Evolutionary conservation across 2,113 vertebrate genomes (phyloP), one percentile per base, ranked within the genome.

Genomic region (Ictidomys tridecemlineatus): DNA sequence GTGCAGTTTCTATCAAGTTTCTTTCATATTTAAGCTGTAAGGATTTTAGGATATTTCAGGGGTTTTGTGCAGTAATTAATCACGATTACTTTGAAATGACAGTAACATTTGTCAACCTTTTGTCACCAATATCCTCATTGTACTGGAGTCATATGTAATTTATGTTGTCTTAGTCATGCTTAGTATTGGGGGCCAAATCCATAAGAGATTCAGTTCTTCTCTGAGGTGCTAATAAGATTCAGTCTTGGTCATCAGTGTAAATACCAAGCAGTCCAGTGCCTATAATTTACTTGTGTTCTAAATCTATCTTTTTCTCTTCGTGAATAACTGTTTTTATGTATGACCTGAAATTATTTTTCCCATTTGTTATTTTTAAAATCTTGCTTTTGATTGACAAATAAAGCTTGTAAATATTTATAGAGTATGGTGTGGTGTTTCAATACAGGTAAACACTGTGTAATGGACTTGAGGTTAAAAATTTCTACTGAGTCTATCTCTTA

Each of bases 251-350:
- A 45, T 56, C 80, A 73, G 85, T 30, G 10, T 13, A 22, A 86
- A 82, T 16, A 63, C 2, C 4, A 89, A 85, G 18, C 5, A 85
- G 79, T 32, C 17, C 4, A 77, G 39, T 80, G 22, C 20, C 16
- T 69, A 53, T 53, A 61, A 32, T 93, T 93, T 20, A 30, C 34
- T 82, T 82, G 18, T 77, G 22, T 82, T 91, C 22, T 83, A 63
- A 77, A 56, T 70, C 34, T 76, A 37, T 51, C 13, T 80, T 79
- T 89, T 80, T 30, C 53, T 85, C 13, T 73, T 80, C n/a, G 56
- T 74, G 20, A 93, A 48, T 69, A 91, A n/a, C 73, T 93, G 9
- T 34, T 92, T 77, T 93, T 96, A 58, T 17, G 12, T 76, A 5
- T 72, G 18, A 42, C 56, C 32, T 32, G 17, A 78, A 84, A 56